Percentiles rank a stretch among this genome's conserved stretches.
Conservation (phyloP, 35 echinoderm and acorn worm genomes). For the Diadema setosum region DNA sequence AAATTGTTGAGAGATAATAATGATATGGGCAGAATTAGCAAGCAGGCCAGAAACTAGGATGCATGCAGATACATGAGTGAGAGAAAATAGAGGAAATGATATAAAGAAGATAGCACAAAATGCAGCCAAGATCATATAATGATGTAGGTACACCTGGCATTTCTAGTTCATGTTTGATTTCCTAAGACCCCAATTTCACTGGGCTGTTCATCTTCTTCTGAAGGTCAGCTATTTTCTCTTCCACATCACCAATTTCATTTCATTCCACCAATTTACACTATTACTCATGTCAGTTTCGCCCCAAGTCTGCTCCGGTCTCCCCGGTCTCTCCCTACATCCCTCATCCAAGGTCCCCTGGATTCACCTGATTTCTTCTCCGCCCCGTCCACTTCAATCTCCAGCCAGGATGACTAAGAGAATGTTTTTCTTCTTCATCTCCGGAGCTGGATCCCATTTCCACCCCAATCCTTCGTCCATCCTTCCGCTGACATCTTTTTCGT, state of each 20-base stretch:
- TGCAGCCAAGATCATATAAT: not conserved
- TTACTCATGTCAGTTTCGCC: not conserved
- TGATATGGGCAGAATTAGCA: too few species aligned
- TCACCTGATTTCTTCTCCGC: too few species aligned
- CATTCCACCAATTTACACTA: not conserved
- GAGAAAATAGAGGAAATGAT: not conserved
- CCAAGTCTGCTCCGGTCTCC: not conserved
- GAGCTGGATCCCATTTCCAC: not conserved
- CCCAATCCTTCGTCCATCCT: not conserved
- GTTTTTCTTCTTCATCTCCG: not conserved
- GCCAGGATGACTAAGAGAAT: not conserved
- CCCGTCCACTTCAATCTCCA: not conserved
- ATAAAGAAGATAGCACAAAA: not conserved
- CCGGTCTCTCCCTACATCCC: too few species aligned
- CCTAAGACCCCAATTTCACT: not conserved
- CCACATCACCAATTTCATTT: slow-evolving; percentile 1
- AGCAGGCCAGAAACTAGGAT: too few species aligned
- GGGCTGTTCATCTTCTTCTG: not conserved
- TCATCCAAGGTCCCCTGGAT: too few species aligned
- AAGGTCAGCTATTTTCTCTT: not conserved
- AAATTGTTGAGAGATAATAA: too few species aligned
- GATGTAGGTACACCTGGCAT: not conserved
- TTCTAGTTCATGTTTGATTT: not conserved
- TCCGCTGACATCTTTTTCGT: not conserved
- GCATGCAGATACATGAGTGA: too few species aligned